phyloP scores from a whole-genome alignment of 2,797 vertebrate genomes.

The Graptemys geographica region DNA sequence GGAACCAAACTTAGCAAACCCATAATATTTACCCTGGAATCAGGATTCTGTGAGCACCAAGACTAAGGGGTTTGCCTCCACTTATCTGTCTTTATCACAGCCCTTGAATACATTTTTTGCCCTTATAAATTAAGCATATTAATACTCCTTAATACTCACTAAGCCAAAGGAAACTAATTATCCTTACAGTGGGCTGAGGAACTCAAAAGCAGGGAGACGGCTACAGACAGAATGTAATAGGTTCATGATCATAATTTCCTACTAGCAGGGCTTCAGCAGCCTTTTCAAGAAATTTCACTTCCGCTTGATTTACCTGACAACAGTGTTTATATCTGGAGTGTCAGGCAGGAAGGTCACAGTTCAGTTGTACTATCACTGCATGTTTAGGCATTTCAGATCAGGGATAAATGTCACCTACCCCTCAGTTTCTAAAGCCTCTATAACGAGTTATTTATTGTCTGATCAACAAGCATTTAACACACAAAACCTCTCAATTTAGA shows the following conservation, averaged over 20 bases:
- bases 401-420: conserved; percentile 43
- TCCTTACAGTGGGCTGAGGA: background rate
- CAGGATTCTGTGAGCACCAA: background rate
- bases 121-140: background rate
- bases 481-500: background rate
- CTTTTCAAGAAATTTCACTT: conserved; percentile 58
- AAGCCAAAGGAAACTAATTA: conserved; percentile 48
- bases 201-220: background rate
- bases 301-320: conserved; percentile 55
- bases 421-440: background rate
- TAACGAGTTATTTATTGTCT: background rate
- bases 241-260: conserved; percentile 48
- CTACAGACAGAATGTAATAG: background rate
- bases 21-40: background rate
- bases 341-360: conserved; percentile 53
- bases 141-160: conserved; percentile 21
- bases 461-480: conserved; percentile 18
- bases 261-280: conserved; percentile 16
- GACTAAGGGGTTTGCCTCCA: background rate
- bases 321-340: conserved; percentile 35
- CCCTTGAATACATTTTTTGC: background rate
- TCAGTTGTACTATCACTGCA: conserved; percentile 1
- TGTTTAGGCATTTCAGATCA: conserved; percentile 35
- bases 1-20: background rate
- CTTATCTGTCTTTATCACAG: background rate